phyloP scores from a whole-genome alignment of 2,113 vertebrate species.

The Dryoscopus gambensis region DNA sequence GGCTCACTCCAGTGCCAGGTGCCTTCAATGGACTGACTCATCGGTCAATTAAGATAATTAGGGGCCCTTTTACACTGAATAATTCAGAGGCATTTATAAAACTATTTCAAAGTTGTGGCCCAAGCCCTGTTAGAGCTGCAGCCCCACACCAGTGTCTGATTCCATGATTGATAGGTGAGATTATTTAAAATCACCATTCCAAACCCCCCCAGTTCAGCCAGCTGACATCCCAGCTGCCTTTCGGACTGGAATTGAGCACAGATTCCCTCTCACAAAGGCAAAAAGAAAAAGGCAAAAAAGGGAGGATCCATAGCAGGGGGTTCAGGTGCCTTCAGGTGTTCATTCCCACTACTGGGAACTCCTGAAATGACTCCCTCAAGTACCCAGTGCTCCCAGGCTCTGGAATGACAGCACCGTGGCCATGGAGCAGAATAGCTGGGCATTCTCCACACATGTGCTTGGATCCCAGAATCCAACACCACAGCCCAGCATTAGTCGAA shows the following conservation, averaged over 20 bases:
- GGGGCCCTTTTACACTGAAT: not conserved
- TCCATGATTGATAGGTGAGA: accelerated
- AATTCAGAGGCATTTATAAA: not conserved
- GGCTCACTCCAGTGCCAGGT: accelerated
- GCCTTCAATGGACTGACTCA: accelerated
- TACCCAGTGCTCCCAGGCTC: not conserved
- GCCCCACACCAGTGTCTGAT: not conserved
- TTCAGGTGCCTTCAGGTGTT: not conserved
- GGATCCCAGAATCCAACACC: not conserved
- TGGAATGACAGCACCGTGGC: not conserved
- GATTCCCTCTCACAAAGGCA: too few relatives aligned
- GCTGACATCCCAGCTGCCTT: not conserved
- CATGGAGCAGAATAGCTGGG: not conserved
- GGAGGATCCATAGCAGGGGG: not conserved
- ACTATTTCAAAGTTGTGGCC: accelerated
- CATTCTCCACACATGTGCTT: not conserved
- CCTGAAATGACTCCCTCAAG: not conserved
- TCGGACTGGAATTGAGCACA: accelerated
- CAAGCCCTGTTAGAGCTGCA: not conserved
- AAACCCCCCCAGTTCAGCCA: not conserved
- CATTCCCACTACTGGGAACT: not conserved
- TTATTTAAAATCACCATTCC: not conserved
- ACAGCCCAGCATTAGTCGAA: not conserved
- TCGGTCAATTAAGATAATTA: not conserved
- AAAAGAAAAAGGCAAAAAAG: not conserved